These are phyloP conservation scores for Thaumatotibia leucotreta DNA, from an alignment of 1,140 invertebrate species.

Conservation along the genomic window DNA sequence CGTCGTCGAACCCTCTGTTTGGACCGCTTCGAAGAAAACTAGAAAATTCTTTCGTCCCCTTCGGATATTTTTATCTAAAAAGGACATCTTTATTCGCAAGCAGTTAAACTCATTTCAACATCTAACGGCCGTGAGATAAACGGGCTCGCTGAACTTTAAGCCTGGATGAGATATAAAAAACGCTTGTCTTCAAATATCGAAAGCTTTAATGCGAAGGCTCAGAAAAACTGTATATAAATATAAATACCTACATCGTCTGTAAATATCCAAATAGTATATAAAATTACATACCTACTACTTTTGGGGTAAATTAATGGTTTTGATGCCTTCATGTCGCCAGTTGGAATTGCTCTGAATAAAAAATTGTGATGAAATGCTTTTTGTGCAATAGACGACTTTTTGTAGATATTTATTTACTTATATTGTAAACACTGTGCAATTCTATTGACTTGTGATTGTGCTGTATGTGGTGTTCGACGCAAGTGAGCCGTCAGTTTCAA, in stretches of 20 bases:
- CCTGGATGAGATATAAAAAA: constrained; percentile 25
- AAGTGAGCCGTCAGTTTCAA: not conserved
- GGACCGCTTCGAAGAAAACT: constrained; percentile 48
- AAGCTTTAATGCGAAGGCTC: constrained; percentile 16
- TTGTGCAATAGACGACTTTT: too few species aligned
- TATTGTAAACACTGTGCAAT: too few species aligned
- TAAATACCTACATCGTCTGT: not conserved
- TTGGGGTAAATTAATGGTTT: too few species aligned
- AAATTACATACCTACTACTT: too few species aligned
- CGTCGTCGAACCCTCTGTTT: constrained; percentile 48
- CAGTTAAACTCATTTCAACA: constrained; percentile 61
- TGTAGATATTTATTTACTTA: too few species aligned
- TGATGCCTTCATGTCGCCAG: too few species aligned
- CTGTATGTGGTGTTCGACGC: not conserved
- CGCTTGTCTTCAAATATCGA: constrained; percentile 20
- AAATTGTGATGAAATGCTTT: too few species aligned
- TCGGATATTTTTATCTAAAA: constrained; percentile 56
- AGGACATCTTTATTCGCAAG: constrained; percentile 59
- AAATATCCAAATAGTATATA: not conserved
- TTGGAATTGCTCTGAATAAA: too few species aligned
- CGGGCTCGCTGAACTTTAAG: constrained; percentile 19
- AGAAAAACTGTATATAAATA: not conserved
- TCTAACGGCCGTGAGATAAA: constrained; percentile 37
- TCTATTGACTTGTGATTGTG: too few species aligned
- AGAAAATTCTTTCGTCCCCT: constrained; percentile 53